phyloP scores from a whole-genome alignment of 1,140 invertebrate genomes.

The Leptopilina boulardi region DNA sequence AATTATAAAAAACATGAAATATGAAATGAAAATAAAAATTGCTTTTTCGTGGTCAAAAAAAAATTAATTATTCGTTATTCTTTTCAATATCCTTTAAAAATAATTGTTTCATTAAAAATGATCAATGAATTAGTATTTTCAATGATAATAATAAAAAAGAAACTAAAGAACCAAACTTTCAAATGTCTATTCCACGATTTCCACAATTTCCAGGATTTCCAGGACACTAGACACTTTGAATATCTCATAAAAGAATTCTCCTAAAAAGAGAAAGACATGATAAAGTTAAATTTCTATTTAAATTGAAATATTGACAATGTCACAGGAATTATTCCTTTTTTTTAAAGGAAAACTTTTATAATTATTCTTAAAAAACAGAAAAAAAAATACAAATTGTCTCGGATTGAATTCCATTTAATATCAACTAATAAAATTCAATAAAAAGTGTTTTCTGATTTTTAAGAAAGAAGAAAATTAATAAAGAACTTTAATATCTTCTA shows the following conservation, averaged over 20 bases:
- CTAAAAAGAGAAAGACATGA: conserved; percentile 24
- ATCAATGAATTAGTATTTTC: not conserved
- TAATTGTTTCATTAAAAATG: not conserved
- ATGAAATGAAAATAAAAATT: no score
- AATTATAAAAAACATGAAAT: no score
- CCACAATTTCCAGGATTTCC: conserved; percentile 29
- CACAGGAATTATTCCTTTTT: no score
- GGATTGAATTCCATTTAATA: no score
- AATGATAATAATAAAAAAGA: conserved; percentile 16
- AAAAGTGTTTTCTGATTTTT: not conserved
- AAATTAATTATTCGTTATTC: no score
- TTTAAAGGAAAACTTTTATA: no score
- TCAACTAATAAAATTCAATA: not conserved
- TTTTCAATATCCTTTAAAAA: not conserved
- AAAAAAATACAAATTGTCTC: no score
- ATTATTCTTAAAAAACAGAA: no score
- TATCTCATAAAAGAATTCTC: conserved; percentile 25
- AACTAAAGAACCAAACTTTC: conserved; percentile 25
- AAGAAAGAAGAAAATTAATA: not conserved
- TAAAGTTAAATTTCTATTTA: not conserved
- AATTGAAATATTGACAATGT: not conserved
- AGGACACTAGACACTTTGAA: conserved; percentile 25
- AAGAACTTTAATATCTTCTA: not conserved
- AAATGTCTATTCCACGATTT: conserved; percentile 14
- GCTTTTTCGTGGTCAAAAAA: no score